Percentiles rank a stretch among this genome's conserved stretches.
phyloP scores from a whole-genome alignment of 2,888 invertebrate genomes.

The Trachelus troglodyta region DNA sequence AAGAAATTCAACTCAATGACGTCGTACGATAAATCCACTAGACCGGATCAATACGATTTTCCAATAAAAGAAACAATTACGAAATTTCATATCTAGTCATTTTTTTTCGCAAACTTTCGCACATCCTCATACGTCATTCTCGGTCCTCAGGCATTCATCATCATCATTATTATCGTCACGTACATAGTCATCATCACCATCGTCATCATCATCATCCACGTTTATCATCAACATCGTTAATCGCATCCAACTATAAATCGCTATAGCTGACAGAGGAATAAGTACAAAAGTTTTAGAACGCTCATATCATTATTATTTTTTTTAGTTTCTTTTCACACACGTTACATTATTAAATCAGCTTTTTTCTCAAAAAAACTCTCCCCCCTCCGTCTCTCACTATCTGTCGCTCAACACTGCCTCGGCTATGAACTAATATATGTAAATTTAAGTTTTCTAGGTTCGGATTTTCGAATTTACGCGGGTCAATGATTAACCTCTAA shows the following conservation, averaged over 20 bases:
- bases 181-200: constrained; percentile 17
- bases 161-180: constrained; percentile 17
- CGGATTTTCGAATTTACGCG: neutral
- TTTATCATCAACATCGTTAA: constrained; percentile 16
- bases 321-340: neutral
- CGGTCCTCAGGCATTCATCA: constrained; percentile 22
- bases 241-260: constrained; percentile 16
- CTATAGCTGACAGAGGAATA: constrained; percentile 40
- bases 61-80: neutral
- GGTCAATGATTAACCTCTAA: neutral
- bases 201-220: constrained; percentile 12
- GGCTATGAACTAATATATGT: neutral
- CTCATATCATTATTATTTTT: neutral
- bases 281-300: constrained; percentile 46
- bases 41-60: neutral
- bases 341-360: neutral
- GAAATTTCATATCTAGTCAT: neutral
- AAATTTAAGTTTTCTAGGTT: neutral
- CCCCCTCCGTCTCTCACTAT: neutral
- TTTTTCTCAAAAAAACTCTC: neutral
- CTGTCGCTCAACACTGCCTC: neutral
- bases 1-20: neutral
- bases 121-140: constrained; percentile 13
- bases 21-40: neutral
- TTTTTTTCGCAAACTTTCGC: constrained; percentile 10